phyloP scores from a whole-genome alignment of 2,113 vertebrate species.

The Pan paniscus region DNA sequence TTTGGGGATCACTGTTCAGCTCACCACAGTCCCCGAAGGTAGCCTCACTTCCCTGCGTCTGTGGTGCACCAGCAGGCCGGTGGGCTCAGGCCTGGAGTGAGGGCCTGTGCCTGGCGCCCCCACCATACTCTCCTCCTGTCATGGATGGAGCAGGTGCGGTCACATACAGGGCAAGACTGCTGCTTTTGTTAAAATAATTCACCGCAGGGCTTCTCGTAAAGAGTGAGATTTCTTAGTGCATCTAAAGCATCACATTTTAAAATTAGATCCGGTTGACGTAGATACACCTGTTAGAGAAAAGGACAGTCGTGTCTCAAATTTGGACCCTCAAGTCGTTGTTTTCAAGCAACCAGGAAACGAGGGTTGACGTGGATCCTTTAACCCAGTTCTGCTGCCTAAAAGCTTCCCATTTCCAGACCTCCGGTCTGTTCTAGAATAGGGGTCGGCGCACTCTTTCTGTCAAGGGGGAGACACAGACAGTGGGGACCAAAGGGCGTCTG shows the following conservation, averaged over 20 bases:
- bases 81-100: too few species aligned
- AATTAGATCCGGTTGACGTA: accelerated
- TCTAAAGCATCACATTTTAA: not conserved
- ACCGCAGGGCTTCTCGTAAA: not conserved
- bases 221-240: not conserved
- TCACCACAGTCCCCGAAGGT: not conserved
- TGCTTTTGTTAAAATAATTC: not conserved
- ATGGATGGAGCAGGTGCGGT: not conserved
- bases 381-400: not conserved
- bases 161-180: not conserved
- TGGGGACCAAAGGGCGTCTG: not conserved
- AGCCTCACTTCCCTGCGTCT: not conserved
- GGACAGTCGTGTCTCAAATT: accelerated
- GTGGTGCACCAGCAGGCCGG: not conserved
- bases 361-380: not conserved
- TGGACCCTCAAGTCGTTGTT: not conserved
- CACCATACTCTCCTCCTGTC: not conserved
- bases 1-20: not conserved
- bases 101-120: not conserved
- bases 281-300: accelerated
- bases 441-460: not conserved
- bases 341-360: accelerated
- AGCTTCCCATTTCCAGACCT: not conserved
- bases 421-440: not conserved
- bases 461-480: not conserved